phyloP scores from a whole-genome alignment of 2,888 invertebrate genomes.

The Scrobipalpa atriplicella region DNA sequence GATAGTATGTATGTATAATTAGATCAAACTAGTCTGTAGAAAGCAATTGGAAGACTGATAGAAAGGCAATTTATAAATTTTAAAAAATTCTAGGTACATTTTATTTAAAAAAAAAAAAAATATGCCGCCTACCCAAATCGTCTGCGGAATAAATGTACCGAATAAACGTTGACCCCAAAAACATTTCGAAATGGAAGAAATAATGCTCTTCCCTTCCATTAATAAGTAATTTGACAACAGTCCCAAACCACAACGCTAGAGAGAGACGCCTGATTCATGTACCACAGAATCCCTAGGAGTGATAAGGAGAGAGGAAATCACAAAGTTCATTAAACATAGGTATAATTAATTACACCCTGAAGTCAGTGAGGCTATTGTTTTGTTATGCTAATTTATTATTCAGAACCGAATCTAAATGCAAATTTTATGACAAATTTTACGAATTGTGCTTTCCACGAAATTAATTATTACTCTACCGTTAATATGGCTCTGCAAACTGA shows the following conservation, averaged over 20 bases:
- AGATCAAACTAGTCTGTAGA: no score
- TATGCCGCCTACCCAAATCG: neutral
- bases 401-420: constrained; percentile 48
- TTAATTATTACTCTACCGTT: constrained; percentile 29
- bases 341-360: constrained; percentile 33
- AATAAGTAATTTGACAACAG: constrained; percentile 16
- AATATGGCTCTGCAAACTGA: neutral
- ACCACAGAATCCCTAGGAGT: neutral
- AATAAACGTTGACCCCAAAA: neutral
- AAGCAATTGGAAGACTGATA: no score
- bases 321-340: constrained; percentile 31
- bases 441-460: constrained; percentile 30
- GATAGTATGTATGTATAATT: no score
- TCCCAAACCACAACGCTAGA: neutral
- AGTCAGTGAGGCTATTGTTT: constrained; percentile 36
- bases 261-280: neutral
- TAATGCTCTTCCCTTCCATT: constrained; percentile 10
- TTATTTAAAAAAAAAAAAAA: no score
- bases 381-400: constrained; percentile 44
- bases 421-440: constrained; percentile 38
- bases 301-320: neutral
- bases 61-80: no score
- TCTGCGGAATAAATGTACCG: neutral
- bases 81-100: no score
- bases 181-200: constrained; percentile 6